phyloP scores from a whole-genome alignment of 64 coral and sea anemone genomes.

The Platygyra sinensis region DNA sequence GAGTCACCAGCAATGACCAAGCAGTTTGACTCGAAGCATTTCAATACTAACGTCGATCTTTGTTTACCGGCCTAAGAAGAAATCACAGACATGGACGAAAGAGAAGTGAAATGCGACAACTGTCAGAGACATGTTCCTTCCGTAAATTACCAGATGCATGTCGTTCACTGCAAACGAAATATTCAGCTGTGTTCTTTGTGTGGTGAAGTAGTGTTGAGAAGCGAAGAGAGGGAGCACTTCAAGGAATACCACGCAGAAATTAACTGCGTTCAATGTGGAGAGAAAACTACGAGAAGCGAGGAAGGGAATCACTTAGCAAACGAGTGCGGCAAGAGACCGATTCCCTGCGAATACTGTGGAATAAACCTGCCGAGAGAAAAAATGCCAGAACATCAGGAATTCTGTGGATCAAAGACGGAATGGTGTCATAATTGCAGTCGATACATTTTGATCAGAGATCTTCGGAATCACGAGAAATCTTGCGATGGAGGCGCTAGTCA shows the following conservation, averaged over 20 bases:
- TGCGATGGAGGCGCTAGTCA: constrained; percentile 4
- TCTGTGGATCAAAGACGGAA: constrained; percentile 60
- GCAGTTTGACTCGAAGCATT: neutral
- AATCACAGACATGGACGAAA: neutral
- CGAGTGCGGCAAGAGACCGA: neutral
- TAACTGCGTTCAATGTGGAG: constrained; percentile 36
- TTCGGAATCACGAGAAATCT: constrained; percentile 16
- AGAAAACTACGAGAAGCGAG: constrained; percentile 31
- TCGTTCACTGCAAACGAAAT: constrained; percentile 50
- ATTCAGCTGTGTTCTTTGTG: constrained; percentile 35
- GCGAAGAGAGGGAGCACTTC: constrained; percentile 17
- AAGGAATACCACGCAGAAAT: constrained; percentile 43
- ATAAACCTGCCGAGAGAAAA: neutral
- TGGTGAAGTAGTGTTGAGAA: constrained; percentile 12
- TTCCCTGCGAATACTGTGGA: constrained; percentile 24
- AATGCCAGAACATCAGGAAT: constrained; percentile 47
- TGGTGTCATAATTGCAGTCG: constrained; percentile 16
- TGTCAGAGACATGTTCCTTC: constrained; percentile 39
- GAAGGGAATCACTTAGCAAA: constrained; percentile 23
- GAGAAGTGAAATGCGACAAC: neutral
- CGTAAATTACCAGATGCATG: constrained; percentile 54
- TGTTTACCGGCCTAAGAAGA: neutral
- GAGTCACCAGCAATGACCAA: neutral
- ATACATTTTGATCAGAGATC: constrained; percentile 51
- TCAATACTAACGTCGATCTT: neutral